Base-by-base conservation (phyloP, 1,140 invertebrate species). In the Drosophila littoralis region DNA sequence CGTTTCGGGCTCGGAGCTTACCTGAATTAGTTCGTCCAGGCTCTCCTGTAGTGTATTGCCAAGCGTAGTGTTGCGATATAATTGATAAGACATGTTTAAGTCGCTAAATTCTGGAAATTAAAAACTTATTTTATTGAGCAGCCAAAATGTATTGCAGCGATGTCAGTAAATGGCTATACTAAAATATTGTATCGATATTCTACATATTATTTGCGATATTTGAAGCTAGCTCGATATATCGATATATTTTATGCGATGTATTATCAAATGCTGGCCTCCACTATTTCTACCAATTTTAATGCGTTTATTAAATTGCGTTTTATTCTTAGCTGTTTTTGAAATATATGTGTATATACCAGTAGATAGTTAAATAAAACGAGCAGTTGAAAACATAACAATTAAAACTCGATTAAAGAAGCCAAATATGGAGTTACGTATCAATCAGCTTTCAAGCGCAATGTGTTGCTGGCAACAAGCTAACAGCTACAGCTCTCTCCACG, bases 11-110 rank as follows among this genome's bases (percentile, higher is more conserved):
- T 12, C 33, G 42, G 12, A 42, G 35, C 82, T 90, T 91, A 96
- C 95, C 93, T 96, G 96, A 84, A 98, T 97, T 48, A 99, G 93
- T 93, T 99, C 98, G 86, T 99, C 98, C 6, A 99, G 94, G 92
- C 96, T 98, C 93, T 99, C 98, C 93, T 99, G 98, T 51, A 99
- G 93, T 1, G 98, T 99, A 92, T 98, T 97, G 0, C 98, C 98
- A 70, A 99, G 94, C 1, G 98, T 99, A 12, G 98, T 99, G 90
- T 99, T 99, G 93, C 98, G 95, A 92, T 99, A 99, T 13, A 99
- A 93, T 93, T 99, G 98, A 94, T 99, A 99, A 76, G 97, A 96
- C 97, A 98, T 98, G 6, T 36, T 79, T 43, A 35, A 45, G 36
- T 40, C 36, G 40, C 51, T 32, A n/a, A 38, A 32, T 54, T 65